These are phyloP conservation scores for Macaria notata DNA, from an alignment of 2,888 invertebrate species.

Conservation along the genomic window DNA sequence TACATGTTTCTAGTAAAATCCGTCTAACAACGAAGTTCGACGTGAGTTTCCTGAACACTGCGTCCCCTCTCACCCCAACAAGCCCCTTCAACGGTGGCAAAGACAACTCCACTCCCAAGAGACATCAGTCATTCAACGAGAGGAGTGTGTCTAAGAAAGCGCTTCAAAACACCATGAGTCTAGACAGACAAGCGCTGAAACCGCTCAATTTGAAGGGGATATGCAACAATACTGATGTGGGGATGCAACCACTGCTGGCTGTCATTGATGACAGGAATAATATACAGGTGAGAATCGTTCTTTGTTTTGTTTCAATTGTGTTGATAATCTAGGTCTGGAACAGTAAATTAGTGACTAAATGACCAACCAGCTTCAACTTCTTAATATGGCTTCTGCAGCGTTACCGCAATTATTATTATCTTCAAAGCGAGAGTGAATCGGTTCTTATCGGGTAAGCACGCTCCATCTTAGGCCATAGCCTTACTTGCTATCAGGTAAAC, in stretches of 20 bases:
- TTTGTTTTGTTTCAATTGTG: too few species aligned
- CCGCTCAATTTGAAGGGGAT: conserved; percentile 72
- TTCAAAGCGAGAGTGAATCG: too few species aligned
- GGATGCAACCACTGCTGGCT: conserved; percentile 64
- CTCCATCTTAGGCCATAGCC: too few species aligned
- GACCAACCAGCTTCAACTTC: too few species aligned
- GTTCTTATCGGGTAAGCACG: too few species aligned
- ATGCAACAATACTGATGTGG: conserved; percentile 58
- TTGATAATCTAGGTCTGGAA: too few species aligned
- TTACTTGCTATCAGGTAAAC: too few species aligned
- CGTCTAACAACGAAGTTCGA: conserved; percentile 74
- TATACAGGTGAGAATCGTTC: conserved; percentile 61
- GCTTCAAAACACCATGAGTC: conserved; percentile 60
- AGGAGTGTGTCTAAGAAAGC: conserved; percentile 51
- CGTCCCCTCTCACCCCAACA: conserved; percentile 56
- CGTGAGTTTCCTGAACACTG: conserved; percentile 60
- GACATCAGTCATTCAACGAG: conserved; percentile 64
- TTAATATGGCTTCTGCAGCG: too few species aligned
- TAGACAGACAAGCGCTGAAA: conserved; percentile 64
- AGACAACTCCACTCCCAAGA: conserved; percentile 53
- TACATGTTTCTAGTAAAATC: conserved; percentile 61
- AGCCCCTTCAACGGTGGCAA: conserved; percentile 41
- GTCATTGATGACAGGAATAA: conserved; percentile 74
- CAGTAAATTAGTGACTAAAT: too few species aligned
- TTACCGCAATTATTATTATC: too few species aligned